Evolutionary conservation across 2,797 vertebrate genomes (phyloP).

Genomic region (Lepilemur septentrionalis): DNA sequence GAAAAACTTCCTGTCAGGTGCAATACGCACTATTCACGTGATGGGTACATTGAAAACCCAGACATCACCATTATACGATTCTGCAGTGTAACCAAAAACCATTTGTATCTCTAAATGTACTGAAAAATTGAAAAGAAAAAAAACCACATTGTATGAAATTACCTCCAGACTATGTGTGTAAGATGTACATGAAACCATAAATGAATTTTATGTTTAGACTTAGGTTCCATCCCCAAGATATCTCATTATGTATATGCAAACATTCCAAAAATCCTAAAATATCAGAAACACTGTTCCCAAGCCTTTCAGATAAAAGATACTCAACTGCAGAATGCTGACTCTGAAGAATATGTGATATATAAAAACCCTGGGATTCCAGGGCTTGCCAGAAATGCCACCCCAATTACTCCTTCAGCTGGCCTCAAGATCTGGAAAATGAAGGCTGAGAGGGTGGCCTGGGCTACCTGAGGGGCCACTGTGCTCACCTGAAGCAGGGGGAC

Average conservation of each 20-base stretch:
- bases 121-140: too few relatives aligned
- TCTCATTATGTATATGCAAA: neutral
- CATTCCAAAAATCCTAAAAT: too few relatives aligned
- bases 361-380: neutral
- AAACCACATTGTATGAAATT: neutral
- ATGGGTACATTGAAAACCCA: too few relatives aligned
- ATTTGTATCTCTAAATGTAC: too few relatives aligned
- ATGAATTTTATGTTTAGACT: neutral
- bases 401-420: neutral
- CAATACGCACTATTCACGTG: too few relatives aligned
- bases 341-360: neutral
- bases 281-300: neutral
- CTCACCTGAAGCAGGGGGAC: constrained; percentile 95
- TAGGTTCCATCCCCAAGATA: neutral
- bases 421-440: neutral
- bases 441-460: neutral
- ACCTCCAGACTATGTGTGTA: neutral
- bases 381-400: neutral
- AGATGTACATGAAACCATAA: neutral
- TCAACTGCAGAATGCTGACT: neutral
- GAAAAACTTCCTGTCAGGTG: too few relatives aligned
- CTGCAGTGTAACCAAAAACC: too few relatives aligned
- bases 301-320: neutral
- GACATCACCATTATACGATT: too few relatives aligned
- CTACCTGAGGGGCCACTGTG: rapidly evolving